These are phyloP conservation scores for Corythaixoides concolor DNA, from an alignment of 2,113 vertebrate genomes.

Conservation along the genomic window DNA sequence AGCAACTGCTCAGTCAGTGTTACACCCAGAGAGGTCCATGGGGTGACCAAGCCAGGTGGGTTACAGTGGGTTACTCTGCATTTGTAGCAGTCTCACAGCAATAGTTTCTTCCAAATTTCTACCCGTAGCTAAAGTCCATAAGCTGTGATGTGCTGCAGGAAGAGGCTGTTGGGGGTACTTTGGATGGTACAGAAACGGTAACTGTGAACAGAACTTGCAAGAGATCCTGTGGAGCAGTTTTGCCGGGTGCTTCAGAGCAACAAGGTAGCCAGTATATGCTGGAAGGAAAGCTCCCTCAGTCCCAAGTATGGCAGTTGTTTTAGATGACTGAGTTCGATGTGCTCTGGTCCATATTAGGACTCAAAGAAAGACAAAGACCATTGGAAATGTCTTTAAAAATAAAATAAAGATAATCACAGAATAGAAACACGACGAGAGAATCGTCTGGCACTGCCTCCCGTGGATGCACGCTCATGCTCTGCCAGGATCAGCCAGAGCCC, in stretches of 20 bases:
- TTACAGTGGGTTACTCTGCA: not conserved
- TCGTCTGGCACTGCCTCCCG: accelerated
- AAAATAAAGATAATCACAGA: not conserved
- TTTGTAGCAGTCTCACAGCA: not conserved
- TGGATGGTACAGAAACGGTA: not conserved
- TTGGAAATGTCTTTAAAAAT: not conserved
- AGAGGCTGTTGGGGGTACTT: not conserved
- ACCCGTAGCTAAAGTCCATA: not conserved
- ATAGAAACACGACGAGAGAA: not conserved
- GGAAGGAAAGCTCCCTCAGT: not conserved
- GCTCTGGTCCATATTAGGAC: not conserved
- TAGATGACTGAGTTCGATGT: not conserved
- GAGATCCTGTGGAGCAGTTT: not conserved
- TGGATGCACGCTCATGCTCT: accelerated
- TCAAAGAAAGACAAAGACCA: not conserved
- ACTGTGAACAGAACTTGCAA: not conserved
- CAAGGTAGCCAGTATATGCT: too few relatives aligned
- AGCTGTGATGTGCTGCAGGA: not conserved
- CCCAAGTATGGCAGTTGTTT: not conserved
- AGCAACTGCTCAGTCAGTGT: not conserved
- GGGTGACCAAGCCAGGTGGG: accelerated
- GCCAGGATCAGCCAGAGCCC: not conserved
- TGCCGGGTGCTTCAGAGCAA: not conserved
- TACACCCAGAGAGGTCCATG: not conserved
- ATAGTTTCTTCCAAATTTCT: not conserved